Evolutionary conservation across 2,797 vertebrate species (phyloP).

Genomic region (Threskiornis aethiopicus): DNA sequence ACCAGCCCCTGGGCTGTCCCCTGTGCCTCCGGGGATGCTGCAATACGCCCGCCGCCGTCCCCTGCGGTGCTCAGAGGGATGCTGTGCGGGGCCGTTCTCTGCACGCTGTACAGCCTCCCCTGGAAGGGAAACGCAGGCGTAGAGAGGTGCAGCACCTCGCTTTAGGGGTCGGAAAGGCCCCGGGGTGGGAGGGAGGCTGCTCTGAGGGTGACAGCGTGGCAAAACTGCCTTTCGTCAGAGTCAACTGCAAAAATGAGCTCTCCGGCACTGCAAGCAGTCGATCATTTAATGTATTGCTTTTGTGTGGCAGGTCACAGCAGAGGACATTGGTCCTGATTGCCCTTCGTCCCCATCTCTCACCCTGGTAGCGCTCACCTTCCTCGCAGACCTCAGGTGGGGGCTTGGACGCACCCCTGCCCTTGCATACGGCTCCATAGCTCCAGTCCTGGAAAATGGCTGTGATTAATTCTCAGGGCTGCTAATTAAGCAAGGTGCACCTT

Average conservation of each 20-base stretch:
- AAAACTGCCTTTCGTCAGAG: neutral
- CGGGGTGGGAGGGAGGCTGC: neutral
- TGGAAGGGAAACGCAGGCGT: neutral
- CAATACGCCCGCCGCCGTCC: neutral
- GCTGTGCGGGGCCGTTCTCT: neutral
- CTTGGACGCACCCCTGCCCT: neutral
- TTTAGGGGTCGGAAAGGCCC: neutral
- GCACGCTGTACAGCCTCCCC: neutral
- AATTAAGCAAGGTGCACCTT: neutral
- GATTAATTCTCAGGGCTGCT: neutral
- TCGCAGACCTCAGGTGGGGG: fast-evolving
- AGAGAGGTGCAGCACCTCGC: neutral
- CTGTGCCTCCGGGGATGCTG: neutral
- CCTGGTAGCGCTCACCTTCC: neutral
- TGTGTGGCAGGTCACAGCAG: neutral
- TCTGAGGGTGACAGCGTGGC: neutral
- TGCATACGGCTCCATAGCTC: fast-evolving
- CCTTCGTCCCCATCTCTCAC: neutral
- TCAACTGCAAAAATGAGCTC: neutral
- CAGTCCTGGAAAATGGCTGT: neutral
- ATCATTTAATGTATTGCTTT: neutral
- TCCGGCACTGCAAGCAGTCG: neutral
- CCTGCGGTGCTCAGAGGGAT: neutral
- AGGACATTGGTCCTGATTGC: neutral
- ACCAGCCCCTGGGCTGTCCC: neutral